Evolutionary conservation across 2,888 invertebrate species (phyloP).

Genomic region (Byasa hedistus): DNA sequence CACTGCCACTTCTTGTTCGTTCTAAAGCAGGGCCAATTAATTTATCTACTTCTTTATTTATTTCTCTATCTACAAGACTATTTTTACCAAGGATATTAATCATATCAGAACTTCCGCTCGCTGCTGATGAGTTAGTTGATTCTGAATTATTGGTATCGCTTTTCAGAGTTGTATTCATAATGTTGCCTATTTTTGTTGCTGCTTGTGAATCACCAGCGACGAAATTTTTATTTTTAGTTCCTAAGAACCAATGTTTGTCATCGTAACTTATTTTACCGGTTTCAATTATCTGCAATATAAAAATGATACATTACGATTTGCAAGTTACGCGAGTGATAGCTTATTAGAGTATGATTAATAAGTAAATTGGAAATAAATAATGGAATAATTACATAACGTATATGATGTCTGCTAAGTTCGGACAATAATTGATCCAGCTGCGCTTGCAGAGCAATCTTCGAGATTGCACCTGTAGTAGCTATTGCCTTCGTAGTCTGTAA

Average conservation of each 20-base stretch:
- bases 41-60: conserved; percentile 68
- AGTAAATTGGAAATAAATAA: not conserved
- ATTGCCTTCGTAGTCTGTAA: conserved; percentile 63
- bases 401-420: conserved; percentile 60
- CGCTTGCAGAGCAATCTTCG: conserved; percentile 54
- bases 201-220: conserved; percentile 17
- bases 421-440: conserved; percentile 65
- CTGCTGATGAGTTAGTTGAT: conserved; percentile 55
- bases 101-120: conserved; percentile 64
- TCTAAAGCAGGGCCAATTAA: conserved; percentile 65
- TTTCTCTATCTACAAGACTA: conserved; percentile 53
- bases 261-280: conserved; percentile 59
- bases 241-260: conserved; percentile 57
- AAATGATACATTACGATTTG: no score
- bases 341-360: no score
- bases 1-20: conserved; percentile 68
- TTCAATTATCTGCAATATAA: conserved; percentile 56
- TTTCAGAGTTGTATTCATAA: conserved; percentile 58
- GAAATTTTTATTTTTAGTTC: conserved; percentile 36
- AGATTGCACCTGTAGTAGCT: conserved; percentile 35
- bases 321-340: no score
- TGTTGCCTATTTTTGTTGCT: conserved; percentile 61
- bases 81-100: conserved; percentile 55
- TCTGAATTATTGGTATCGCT: conserved; percentile 53
- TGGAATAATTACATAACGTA: conserved; percentile 54